Percentiles rank a stretch among this genome's conserved stretches.
These are phyloP conservation scores for Copidosoma floridanum DNA, from an alignment of 1,140 invertebrate genomes.

Conservation along the genomic window DNA sequence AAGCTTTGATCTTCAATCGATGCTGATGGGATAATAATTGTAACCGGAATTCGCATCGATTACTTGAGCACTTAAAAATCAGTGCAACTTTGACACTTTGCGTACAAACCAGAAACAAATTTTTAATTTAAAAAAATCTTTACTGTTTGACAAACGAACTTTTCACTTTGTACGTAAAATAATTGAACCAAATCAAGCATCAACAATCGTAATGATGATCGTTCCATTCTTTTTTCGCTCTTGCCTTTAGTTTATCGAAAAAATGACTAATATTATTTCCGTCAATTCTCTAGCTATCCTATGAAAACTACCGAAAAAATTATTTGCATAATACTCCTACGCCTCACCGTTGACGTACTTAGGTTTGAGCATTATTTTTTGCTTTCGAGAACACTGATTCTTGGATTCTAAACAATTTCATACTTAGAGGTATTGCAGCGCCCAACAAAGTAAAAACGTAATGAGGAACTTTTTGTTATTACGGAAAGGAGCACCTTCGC, in stretches of 20 bases:
- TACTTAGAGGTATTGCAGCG: slow-evolving; percentile 4
- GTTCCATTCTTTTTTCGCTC: neutral
- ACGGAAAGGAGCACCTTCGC: slow-evolving; percentile 5
- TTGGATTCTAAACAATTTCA: neutral
- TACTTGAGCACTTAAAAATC: neutral
- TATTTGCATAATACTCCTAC: neutral
- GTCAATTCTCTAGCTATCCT: neutral
- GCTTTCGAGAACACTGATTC: neutral
- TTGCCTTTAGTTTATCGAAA: neutral
- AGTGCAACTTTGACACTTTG: slow-evolving; percentile 2
- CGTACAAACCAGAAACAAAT: too few relatives aligned
- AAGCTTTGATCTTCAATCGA: neutral
- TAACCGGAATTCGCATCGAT: too few relatives aligned
- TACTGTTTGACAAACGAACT: too few relatives aligned
- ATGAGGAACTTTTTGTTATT: slow-evolving; percentile 23
- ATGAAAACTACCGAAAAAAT: neutral
- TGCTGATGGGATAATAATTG: too few relatives aligned
- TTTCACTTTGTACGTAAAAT: too few relatives aligned
- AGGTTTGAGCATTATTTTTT: slow-evolving; percentile 5
- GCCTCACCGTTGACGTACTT: neutral
- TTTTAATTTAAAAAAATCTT: too few relatives aligned
- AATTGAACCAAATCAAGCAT: too few relatives aligned
- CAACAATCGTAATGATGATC: too few relatives aligned
- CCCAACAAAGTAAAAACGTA: slow-evolving; percentile 16
- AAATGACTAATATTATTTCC: slow-evolving; percentile 3